Evolutionary conservation across 2,888 invertebrate genomes (phyloP).

Genomic region (Nudaria mundana): DNA sequence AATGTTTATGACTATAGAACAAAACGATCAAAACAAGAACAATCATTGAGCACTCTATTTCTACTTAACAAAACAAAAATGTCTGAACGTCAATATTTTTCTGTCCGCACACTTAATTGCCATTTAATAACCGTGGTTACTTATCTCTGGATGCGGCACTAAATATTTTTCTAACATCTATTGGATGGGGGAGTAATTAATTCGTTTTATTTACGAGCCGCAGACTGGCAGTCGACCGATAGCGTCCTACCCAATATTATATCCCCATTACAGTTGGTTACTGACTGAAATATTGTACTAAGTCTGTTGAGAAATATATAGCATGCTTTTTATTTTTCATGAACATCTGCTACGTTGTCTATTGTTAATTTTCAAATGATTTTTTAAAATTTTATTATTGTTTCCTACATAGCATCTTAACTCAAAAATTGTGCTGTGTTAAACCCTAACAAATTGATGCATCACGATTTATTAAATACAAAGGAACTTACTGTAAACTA

Average conservation of each 20-base stretch:
- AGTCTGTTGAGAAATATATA: constrained; percentile 33
- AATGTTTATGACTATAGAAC: too few species aligned
- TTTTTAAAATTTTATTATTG: neutral
- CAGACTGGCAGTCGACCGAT: constrained; percentile 62
- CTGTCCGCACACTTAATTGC: constrained; percentile 26
- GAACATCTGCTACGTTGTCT: constrained; percentile 6
- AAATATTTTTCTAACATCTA: constrained; percentile 56
- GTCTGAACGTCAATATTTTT: constrained; percentile 10
- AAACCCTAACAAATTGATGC: too few species aligned
- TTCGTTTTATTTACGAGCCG: constrained; percentile 63
- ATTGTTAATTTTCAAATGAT: constrained; percentile 1
- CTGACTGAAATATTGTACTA: constrained; percentile 46
- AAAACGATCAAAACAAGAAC: too few species aligned
- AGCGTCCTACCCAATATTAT: constrained; percentile 64
- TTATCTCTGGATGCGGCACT: constrained; percentile 44
- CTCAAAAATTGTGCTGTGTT: too few species aligned
- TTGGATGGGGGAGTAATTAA: constrained; percentile 60
- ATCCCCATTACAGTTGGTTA: constrained; percentile 59
- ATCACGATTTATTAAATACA: too few species aligned
- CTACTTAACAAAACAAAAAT: constrained; percentile 12
- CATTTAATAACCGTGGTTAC: constrained; percentile 29
- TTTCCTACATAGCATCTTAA: neutral
- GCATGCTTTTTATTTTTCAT: constrained; percentile 23
- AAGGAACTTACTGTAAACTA: too few species aligned
- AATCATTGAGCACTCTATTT: constrained; percentile 16